These are phyloP conservation scores for Diaphora mendica DNA, from an alignment of 2,888 invertebrate genomes.

Conservation along the genomic window DNA sequence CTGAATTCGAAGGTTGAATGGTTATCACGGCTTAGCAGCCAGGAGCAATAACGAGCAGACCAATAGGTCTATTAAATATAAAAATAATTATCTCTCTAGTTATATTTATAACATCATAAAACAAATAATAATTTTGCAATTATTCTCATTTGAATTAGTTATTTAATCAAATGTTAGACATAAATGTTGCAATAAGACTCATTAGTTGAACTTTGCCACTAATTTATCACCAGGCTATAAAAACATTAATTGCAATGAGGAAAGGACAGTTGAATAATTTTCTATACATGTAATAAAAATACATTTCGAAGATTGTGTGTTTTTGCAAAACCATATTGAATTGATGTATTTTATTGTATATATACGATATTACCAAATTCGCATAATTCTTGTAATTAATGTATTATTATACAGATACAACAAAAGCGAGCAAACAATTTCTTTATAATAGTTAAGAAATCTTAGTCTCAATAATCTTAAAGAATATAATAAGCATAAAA, in stretches of 20 bases:
- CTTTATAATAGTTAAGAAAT: no score
- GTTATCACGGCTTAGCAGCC: no score
- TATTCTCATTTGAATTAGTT: background rate
- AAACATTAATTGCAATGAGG: background rate
- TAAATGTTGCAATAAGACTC: background rate
- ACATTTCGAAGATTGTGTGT: background rate
- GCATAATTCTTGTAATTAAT: no score
- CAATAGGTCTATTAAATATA: no score
- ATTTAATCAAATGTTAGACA: background rate
- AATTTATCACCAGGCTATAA: background rate
- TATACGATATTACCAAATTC: no score
- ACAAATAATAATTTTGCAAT: background rate
- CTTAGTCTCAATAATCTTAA: no score
- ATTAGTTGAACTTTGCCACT: constrained; percentile 1
- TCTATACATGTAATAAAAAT: background rate
- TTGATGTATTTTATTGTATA: background rate
- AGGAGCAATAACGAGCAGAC: no score
- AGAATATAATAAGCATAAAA: background rate
- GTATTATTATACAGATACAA: no score
- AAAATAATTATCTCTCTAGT: no score
- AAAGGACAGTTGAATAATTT: constrained; percentile 1
- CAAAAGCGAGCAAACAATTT: no score
- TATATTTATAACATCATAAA: background rate
- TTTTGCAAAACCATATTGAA: background rate
- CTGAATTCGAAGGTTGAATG: no score